Evolutionary conservation across 2,113 vertebrate species (phyloP).

Genomic region (Entelurus aequoreus): DNA sequence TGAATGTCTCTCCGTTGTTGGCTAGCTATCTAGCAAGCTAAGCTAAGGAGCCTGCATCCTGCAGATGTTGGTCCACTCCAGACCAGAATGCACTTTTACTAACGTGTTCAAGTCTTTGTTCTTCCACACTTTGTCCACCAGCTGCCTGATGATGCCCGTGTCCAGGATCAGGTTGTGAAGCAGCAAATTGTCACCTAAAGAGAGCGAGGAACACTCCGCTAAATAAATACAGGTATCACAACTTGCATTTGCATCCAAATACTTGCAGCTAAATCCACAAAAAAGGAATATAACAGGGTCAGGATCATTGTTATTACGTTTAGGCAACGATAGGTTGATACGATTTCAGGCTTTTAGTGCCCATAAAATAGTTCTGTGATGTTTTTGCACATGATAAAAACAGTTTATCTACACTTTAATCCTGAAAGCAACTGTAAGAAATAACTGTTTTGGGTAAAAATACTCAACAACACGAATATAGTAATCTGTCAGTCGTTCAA

Average conservation of each 20-base stretch:
- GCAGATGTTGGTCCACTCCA: no score
- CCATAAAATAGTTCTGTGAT: neutral
- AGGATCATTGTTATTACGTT: neutral
- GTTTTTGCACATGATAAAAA: neutral
- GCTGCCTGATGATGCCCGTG: constrained; percentile 90
- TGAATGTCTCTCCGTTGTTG: no score
- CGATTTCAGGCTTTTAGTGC: neutral
- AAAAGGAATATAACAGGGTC: no score
- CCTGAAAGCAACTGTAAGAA: neutral
- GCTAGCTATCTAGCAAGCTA: no score
- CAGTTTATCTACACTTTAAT: neutral
- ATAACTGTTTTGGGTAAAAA: neutral
- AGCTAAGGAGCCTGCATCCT: no score
- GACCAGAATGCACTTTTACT: constrained; percentile 25
- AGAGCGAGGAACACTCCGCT: neutral
- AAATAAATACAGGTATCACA: neutral
- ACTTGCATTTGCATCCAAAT: no score
- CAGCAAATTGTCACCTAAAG: constrained; percentile 88
- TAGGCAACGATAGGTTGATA: no score
- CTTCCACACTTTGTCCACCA: constrained; percentile 93
- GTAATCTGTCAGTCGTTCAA: no score
- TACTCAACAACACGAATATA: neutral
- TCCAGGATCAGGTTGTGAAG: constrained; percentile 97
- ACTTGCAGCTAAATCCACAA: no score
- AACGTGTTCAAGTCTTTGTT: constrained; percentile 96